Conservation (phyloP, 2,888 invertebrate genomes). For the Mayetiola destructor region DNA sequence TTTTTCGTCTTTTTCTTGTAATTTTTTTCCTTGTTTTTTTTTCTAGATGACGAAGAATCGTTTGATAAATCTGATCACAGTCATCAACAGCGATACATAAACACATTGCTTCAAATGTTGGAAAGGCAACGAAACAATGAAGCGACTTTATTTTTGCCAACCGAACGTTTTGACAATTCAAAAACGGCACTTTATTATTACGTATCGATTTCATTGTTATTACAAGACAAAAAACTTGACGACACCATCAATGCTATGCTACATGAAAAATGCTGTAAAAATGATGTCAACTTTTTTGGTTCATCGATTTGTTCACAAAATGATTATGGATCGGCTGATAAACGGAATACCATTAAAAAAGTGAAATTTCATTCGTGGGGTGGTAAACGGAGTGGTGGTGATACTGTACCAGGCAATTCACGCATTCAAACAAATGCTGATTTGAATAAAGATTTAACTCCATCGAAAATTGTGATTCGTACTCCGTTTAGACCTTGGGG, state of each 20-base stretch:
- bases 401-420: background rate
- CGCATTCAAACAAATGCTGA: conserved; percentile 4
- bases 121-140: background rate
- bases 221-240: background rate
- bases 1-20: no score
- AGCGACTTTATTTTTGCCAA: background rate
- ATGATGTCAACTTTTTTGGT: background rate
- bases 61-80: background rate
- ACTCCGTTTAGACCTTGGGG: conserved; percentile 17
- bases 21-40: background rate
- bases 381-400: conserved; percentile 26
- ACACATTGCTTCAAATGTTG: background rate
- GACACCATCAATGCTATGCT: background rate
- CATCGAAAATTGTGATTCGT: conserved; percentile 16
- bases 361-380: conserved; percentile 36
- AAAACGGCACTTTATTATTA: conserved; percentile 4
- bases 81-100: background rate
- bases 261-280: conserved; percentile 4
- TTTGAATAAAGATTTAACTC: background rate
- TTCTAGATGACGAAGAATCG: background rate
- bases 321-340: background rate
- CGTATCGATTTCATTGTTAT: background rate
- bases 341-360: conserved; percentile 24
- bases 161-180: background rate
- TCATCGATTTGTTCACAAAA: background rate